Percentiles rank a stretch among this genome's conserved stretches.
phyloP scores from a whole-genome alignment of 1,140 invertebrate genomes.

The Sweltsa coloradensis region DNA sequence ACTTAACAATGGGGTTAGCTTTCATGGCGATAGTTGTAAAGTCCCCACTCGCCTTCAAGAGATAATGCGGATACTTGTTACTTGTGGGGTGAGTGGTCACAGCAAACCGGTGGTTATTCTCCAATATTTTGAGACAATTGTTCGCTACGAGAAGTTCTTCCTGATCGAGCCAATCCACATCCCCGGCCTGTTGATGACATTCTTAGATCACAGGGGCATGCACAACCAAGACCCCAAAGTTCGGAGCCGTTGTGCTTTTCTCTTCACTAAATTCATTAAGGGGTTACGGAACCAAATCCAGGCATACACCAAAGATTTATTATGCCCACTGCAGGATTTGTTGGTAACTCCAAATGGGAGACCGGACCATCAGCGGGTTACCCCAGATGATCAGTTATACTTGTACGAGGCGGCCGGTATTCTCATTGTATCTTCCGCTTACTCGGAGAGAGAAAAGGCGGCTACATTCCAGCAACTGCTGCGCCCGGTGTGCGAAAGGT shows the following conservation, averaged over 20 bases:
- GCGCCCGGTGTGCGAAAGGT: constrained; percentile 19
- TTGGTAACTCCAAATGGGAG: constrained; percentile 33
- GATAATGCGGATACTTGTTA: too few relatives aligned
- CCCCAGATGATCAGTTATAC: constrained; percentile 45
- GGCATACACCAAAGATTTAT: constrained; percentile 36
- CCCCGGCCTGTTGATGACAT: constrained; percentile 35
- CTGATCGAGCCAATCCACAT: constrained; percentile 34
- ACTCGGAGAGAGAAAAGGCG: constrained; percentile 24
- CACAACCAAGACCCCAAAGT: constrained; percentile 33
- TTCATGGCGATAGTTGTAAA: too few relatives aligned
- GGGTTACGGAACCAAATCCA: constrained; percentile 36
- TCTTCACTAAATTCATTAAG: constrained; percentile 42
- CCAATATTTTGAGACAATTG: constrained; percentile 40
- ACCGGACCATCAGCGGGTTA: too few relatives aligned
- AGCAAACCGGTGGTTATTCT: constrained; percentile 35
- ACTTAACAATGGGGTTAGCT: too few relatives aligned
- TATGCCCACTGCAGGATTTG: constrained; percentile 36
- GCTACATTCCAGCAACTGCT: constrained; percentile 19
- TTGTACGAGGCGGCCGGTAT: constrained; percentile 43
- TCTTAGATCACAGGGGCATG: constrained; percentile 40
- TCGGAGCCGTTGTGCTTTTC: constrained; percentile 35
- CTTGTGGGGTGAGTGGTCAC: constrained; percentile 33
- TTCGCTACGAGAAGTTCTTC: constrained; percentile 44
- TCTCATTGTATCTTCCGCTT: constrained; percentile 36
- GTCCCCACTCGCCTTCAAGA: too few relatives aligned